Percentiles rank a stretch among this genome's conserved stretches.
phyloP scores from a whole-genome alignment of 2,113 vertebrate genomes.

The Xenus cinereus region DNA sequence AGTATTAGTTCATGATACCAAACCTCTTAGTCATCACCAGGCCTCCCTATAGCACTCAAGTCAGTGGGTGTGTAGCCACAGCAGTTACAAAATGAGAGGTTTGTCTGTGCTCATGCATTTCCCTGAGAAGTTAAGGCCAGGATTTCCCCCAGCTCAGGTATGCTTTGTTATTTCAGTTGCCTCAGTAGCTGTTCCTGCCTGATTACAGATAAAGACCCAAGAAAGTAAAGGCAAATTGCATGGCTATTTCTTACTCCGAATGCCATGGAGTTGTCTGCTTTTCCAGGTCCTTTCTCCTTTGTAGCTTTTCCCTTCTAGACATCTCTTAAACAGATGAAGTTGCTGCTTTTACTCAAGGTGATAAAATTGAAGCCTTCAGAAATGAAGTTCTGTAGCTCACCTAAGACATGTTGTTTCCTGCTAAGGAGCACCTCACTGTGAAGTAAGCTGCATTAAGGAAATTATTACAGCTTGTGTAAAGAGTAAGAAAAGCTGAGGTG shows the following conservation, averaged over 20 bases:
- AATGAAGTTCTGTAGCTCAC: background rate
- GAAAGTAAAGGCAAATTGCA: background rate
- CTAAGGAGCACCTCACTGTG: background rate
- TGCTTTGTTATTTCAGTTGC: background rate
- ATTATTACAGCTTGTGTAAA: background rate
- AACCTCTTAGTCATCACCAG: background rate
- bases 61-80: background rate
- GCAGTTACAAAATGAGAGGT: background rate
- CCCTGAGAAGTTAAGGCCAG: background rate
- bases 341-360: background rate
- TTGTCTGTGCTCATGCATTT: background rate
- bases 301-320: background rate
- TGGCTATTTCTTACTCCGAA: background rate
- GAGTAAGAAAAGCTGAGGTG: background rate
- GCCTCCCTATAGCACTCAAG: background rate
- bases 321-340: too few relatives aligned
- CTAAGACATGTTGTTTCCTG: background rate
- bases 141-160: background rate
- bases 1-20: background rate
- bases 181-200: background rate
- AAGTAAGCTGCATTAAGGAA: background rate
- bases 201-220: background rate
- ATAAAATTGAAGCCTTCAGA: background rate
- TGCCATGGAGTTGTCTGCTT: too few relatives aligned
- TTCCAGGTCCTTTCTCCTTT: background rate